Conservation (phyloP, 53 echinoderm and acorn worm genomes). For the Mesocentrotus franciscanus region DNA sequence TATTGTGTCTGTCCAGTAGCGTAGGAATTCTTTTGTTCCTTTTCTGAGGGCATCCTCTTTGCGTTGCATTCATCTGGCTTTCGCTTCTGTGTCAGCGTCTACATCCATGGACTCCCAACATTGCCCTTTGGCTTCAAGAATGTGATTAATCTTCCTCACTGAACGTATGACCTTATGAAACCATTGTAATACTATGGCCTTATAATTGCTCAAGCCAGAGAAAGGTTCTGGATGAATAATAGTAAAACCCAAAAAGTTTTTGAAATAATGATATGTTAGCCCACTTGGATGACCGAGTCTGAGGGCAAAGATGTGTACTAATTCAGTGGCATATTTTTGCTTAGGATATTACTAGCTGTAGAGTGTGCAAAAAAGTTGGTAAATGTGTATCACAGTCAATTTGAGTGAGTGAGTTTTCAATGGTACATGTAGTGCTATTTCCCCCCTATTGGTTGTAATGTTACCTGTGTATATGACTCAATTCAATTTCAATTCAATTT, state of each 20-base stretch:
- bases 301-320: no score
- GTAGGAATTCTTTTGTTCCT: neutral
- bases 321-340: no score
- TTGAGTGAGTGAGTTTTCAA: no score
- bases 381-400: no score
- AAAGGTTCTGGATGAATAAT: neutral
- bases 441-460: no score
- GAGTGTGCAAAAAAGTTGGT: no score
- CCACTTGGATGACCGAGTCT: neutral
- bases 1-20: conserved; percentile 17
- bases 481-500: no score
- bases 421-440: no score
- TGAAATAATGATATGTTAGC: neutral
- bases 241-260: neutral
- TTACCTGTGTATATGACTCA: no score
- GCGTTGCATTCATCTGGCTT: neutral
- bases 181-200: neutral
- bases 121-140: neutral
- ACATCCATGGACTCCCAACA: neutral
- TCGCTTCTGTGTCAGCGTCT: neutral
- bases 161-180: neutral
- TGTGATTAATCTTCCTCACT: neutral
- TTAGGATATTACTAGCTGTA: no score
- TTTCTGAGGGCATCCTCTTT: neutral
- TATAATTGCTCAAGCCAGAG: conserved; percentile 29